Percentiles rank a stretch among this genome's conserved stretches.
Conservation (phyloP, 2,113 vertebrate species). For the Esox niger region DNA sequence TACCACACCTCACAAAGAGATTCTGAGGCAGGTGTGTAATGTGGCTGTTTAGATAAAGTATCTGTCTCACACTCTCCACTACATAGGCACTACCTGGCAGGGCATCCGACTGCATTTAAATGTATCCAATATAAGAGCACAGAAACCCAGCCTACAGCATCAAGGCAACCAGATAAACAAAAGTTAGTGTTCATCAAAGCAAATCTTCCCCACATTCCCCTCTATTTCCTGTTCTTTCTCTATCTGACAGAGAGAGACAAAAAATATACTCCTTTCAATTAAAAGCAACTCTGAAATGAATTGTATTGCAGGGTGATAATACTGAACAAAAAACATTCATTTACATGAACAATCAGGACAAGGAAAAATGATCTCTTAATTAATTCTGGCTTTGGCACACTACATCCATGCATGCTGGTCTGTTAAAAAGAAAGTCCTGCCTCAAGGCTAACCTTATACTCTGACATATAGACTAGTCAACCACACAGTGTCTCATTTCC, state of each 20-base stretch:
- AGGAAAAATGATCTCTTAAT: conserved; percentile 3
- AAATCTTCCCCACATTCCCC: background rate
- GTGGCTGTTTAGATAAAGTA: background rate
- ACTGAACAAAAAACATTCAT: background rate
- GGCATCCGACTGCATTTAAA: background rate
- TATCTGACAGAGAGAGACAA: background rate
- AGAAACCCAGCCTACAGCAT: conserved; percentile 2
- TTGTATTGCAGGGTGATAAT: too few species aligned
- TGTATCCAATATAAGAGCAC: background rate
- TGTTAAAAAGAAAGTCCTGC: conserved; percentile 8
- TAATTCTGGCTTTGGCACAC: conserved; percentile 4
- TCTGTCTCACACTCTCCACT: too few species aligned
- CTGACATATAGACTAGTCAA: conserved; percentile 50
- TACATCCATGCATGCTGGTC: background rate
- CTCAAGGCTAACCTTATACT: conserved; percentile 51
- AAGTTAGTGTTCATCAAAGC: background rate
- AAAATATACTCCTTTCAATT: background rate
- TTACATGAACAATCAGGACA: background rate
- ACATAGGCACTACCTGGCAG: background rate
- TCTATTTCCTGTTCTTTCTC: background rate
- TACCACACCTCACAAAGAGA: background rate
- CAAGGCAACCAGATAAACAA: conserved; percentile 5
- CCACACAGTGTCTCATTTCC: conserved; percentile 72
- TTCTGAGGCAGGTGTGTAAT: background rate
- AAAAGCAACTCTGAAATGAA: too few species aligned